Conservation (phyloP, 2,797 vertebrate species). For the Propithecus perrieri region DNA sequence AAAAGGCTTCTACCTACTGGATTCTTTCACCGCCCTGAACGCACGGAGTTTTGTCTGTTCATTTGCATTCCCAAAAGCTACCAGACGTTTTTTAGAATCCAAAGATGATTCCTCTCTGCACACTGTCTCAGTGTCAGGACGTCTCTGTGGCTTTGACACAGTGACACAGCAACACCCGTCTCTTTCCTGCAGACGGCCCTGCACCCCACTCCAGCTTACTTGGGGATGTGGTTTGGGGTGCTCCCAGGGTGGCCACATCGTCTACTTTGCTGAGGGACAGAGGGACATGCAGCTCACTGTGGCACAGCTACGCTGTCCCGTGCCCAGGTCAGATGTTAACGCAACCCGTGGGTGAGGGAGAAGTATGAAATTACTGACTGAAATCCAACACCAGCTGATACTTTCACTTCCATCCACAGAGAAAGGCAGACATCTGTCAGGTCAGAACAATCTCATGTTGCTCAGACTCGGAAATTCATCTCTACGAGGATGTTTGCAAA, state of each 20-base stretch:
- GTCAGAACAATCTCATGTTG: fast-evolving
- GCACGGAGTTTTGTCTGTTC: fast-evolving
- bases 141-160: background rate
- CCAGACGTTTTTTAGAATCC: background rate
- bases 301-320: fast-evolving
- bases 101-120: background rate
- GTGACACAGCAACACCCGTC: background rate
- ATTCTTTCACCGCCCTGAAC: background rate
- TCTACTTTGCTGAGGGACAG: background rate
- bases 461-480: background rate
- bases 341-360: fast-evolving
- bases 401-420: background rate
- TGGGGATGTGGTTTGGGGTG: background rate
- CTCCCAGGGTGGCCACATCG: background rate
- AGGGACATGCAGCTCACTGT: fast-evolving
- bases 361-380: background rate
- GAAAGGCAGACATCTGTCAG: fast-evolving
- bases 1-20: background rate
- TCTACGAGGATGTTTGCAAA: fast-evolving
- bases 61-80: too few relatives aligned
- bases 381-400: fast-evolving
- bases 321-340: background rate
- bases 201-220: too few relatives aligned
- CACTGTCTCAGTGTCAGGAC: too few relatives aligned
- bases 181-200: background rate